Percentiles rank a stretch among this genome's conserved stretches.
Conservation (phyloP, 2,888 invertebrate genomes). For the Eubasilissa splendida region DNA sequence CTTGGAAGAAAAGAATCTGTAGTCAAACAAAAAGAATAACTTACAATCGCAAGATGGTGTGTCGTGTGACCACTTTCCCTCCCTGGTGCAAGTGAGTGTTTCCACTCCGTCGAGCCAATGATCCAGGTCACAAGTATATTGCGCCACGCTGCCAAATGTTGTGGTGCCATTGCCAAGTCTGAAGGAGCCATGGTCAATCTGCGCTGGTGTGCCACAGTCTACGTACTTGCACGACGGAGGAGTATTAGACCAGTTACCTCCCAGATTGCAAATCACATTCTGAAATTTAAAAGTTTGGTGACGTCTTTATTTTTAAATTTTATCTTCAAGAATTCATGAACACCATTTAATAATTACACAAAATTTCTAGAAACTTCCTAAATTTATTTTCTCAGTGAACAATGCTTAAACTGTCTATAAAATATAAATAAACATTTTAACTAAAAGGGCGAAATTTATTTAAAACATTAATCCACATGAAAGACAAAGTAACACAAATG, state of each 20-base stretch:
- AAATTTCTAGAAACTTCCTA: no score
- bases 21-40: constrained; percentile 59
- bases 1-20: no score
- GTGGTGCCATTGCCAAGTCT: constrained; percentile 84
- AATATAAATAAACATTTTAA: no score
- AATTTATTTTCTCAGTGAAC: no score
- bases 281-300: constrained; percentile 62
- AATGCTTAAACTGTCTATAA: no score
- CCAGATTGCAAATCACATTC: constrained; percentile 87
- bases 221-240: constrained; percentile 89
- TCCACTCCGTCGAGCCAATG: constrained; percentile 87
- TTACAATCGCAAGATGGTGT: constrained; percentile 90
- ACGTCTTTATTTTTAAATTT: no score
- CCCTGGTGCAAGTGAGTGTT: constrained; percentile 82
- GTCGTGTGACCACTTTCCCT: constrained; percentile 90
- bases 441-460: no score
- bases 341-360: no score
- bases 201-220: constrained; percentile 87
- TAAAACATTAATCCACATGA: no score
- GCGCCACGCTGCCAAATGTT: constrained; percentile 84
- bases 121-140: constrained; percentile 86
- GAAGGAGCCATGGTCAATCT: constrained; percentile 84
- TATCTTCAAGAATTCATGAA: no score
- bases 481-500: no score
- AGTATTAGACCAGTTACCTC: constrained; percentile 87